phyloP scores from a whole-genome alignment of 2,797 vertebrate genomes.

The Notoglanidium macrostoma region DNA sequence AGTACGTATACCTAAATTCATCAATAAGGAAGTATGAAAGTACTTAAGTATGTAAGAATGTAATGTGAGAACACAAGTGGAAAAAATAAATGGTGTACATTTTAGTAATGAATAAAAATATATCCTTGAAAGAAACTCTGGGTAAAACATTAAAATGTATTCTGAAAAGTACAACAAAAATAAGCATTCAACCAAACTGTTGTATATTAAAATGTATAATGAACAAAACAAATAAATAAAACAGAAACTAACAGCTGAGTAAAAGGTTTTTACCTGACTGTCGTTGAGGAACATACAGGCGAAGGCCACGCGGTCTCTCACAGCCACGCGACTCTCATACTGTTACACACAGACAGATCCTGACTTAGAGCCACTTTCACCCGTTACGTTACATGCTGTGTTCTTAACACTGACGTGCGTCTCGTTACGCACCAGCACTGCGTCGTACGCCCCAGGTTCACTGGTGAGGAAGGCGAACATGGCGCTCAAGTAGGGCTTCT shows the following conservation, averaged over 20 bases:
- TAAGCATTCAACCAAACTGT: not conserved
- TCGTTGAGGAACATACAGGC: conserved; percentile 96
- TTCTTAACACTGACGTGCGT: not conserved
- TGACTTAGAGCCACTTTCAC: not conserved
- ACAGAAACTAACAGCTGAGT: not conserved
- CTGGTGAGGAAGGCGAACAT: conserved; percentile 99
- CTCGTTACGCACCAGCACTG: conserved; percentile 84
- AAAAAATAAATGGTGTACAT: not conserved
- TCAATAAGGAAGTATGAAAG: too few relatives aligned
- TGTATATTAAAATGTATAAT: not conserved
- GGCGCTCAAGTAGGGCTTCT: conserved; percentile 92
- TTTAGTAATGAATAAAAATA: not conserved
- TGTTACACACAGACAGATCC: conserved; percentile 63
- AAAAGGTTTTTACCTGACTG: conserved; percentile 78
- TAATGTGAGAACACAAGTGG: too few relatives aligned
- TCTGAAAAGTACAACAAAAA: not conserved
- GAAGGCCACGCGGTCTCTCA: conserved; percentile 94
- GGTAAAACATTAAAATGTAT: not conserved
- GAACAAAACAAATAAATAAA: not conserved
- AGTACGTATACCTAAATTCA: too few relatives aligned
- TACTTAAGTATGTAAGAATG: too few relatives aligned
- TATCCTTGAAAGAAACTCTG: not conserved
- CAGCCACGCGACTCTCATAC: conserved; percentile 92
- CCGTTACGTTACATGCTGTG: not conserved
- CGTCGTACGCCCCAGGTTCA: conserved; percentile 90